Conservation (phyloP, 2,113 vertebrate genomes). For the Eurystomus gularis region DNA sequence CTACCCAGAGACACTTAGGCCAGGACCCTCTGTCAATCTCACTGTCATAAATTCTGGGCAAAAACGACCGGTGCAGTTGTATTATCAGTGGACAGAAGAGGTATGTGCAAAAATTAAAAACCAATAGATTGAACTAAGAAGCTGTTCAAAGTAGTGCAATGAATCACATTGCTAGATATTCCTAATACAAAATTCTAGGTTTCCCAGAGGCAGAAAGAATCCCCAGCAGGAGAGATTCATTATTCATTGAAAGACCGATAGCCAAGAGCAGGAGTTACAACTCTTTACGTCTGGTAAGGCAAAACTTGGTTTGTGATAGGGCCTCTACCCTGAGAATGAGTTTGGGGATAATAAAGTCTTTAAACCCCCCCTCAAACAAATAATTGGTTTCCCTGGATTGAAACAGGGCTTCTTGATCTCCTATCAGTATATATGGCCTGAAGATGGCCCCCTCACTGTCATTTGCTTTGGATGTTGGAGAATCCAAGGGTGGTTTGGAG, state of each 20-base stretch:
- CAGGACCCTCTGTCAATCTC: neutral
- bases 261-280: neutral
- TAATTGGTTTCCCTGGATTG: neutral
- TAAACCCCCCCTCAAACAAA: neutral
- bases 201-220: neutral
- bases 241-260: neutral
- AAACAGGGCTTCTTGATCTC: neutral
- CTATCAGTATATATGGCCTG: neutral
- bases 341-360: neutral
- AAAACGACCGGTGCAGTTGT: neutral
- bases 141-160: neutral
- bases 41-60: neutral
- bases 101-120: neutral
- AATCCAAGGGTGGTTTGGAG: neutral
- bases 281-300: neutral
- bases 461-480: neutral
- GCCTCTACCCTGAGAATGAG: neutral
- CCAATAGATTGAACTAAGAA: neutral
- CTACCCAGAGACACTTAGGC: fast-evolving
- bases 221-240: neutral
- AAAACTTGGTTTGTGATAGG: neutral
- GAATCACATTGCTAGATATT: neutral
- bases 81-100: neutral
- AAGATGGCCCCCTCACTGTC: neutral
- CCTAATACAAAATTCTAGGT: neutral